Evolutionary conservation across 2,113 vertebrate genomes (phyloP).

Genomic region (Marmota monax): DNA sequence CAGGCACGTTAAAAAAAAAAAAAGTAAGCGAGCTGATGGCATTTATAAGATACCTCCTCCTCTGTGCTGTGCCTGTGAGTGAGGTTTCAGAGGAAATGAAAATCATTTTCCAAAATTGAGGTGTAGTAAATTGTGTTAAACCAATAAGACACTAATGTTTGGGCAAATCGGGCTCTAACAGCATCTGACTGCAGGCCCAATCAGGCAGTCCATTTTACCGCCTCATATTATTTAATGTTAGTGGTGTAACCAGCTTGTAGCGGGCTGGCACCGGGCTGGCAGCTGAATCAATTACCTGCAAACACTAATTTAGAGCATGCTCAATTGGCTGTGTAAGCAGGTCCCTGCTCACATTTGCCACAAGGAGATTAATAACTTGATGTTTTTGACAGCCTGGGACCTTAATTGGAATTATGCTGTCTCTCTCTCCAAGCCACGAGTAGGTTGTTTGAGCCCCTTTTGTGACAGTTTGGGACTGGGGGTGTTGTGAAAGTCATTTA

Average conservation of each 20-base stretch:
- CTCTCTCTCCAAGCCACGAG: background rate
- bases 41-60: background rate
- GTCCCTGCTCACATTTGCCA: slow-evolving; percentile 84
- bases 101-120: slow-evolving; percentile 54
- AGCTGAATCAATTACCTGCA: slow-evolving; percentile 85
- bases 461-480: fast-evolving
- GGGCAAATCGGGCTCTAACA: slow-evolving; percentile 53
- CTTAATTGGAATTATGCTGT: slow-evolving; percentile 83
- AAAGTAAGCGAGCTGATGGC: background rate
- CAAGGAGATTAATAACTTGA: slow-evolving; percentile 82
- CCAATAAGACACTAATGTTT: slow-evolving; percentile 66
- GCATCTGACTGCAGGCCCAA: slow-evolving; percentile 68
- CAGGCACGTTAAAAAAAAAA: slow-evolving; percentile 14
- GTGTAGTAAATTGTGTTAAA: slow-evolving; percentile 77
- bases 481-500: background rate
- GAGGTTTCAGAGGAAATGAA: slow-evolving; percentile 52
- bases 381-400: slow-evolving; percentile 82
- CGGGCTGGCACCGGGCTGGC: slow-evolving; percentile 80
- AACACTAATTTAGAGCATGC: slow-evolving; percentile 84
- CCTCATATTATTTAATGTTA: slow-evolving; percentile 80
- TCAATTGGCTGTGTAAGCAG: slow-evolving; percentile 83
- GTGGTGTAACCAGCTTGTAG: slow-evolving; percentile 60
- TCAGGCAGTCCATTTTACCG: slow-evolving; percentile 61
- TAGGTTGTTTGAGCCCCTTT: background rate
- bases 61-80: slow-evolving; percentile 29